Evolutionary conservation across 2,888 invertebrate genomes (phyloP).

Genomic region (Drepanosiphum platanoidis): DNA sequence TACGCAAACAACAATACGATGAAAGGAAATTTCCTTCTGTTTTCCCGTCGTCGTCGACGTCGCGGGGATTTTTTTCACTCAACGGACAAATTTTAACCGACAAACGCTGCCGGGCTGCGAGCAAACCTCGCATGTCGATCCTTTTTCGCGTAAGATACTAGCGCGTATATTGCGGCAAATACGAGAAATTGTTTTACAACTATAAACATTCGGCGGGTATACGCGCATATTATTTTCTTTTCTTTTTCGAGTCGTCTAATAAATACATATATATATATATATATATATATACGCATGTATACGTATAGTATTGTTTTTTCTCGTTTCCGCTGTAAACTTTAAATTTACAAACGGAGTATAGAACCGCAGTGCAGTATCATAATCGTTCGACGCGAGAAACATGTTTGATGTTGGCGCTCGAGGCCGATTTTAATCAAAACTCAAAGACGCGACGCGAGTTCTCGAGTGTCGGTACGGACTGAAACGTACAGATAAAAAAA

Average conservation of each 20-base stretch:
- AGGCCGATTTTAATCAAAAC: conserved; percentile 38
- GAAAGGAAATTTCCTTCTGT: conserved; percentile 40
- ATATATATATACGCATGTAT: background rate
- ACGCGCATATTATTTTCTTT: too few relatives aligned
- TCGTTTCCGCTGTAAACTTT: conserved; percentile 6
- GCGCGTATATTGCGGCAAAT: conserved; percentile 8
- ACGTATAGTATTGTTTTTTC: background rate
- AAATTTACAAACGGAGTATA: background rate
- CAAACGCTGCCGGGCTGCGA: conserved; percentile 3
- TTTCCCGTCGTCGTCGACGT: background rate
- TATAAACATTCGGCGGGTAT: background rate
- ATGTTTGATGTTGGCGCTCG: conserved; percentile 12
- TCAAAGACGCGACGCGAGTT: conserved; percentile 2
- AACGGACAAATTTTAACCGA: conserved; percentile 48
- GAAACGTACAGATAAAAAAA: background rate
- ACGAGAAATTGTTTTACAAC: conserved; percentile 22
- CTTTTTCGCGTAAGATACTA: conserved; percentile 13
- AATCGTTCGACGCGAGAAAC: background rate
- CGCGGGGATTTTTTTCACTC: background rate
- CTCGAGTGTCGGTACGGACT: background rate
- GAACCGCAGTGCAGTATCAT: too few relatives aligned
- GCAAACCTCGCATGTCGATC: conserved; percentile 22
- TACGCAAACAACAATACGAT: conserved; percentile 30
- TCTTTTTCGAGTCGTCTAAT: too few relatives aligned
- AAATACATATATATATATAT: background rate